Percentiles rank a stretch among this genome's conserved stretches.
phyloP scores from a whole-genome alignment of 2,888 invertebrate species.

The Drosophila kokeensis region DNA sequence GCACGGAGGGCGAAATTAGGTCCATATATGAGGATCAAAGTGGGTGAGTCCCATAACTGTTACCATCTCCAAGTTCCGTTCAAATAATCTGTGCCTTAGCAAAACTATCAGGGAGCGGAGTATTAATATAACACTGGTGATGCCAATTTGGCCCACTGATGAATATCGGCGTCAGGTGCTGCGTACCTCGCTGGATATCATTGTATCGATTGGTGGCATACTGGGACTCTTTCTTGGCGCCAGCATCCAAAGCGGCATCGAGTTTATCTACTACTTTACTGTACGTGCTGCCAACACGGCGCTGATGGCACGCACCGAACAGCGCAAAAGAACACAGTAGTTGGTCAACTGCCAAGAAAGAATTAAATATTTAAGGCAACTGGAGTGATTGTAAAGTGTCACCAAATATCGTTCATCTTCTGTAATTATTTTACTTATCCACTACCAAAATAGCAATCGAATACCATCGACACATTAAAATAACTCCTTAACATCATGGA shows the following conservation, averaged over 20 bases:
- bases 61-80: neutral
- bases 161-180: conserved; percentile 86
- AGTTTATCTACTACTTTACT: conserved; percentile 87
- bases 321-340: conserved; percentile 17
- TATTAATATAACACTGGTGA: conserved; percentile 61
- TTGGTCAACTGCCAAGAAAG: conserved; percentile 35
- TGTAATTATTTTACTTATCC: neutral
- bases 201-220: conserved; percentile 87
- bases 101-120: conserved; percentile 49
- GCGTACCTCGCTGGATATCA: conserved; percentile 84
- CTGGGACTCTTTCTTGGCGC: conserved; percentile 87
- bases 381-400: neutral
- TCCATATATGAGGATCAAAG: conserved; percentile 77
- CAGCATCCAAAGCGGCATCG: conserved; percentile 87
- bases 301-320: conserved; percentile 1
- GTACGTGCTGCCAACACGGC: conserved; percentile 71
- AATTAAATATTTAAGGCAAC: neutral
- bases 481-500: neutral
- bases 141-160: conserved; percentile 83
- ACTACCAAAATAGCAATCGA: neutral
- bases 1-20: conserved; percentile 89
- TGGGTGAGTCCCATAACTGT: conserved; percentile 35
- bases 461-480: neutral
- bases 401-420: neutral
- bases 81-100: conserved; percentile 10